These are phyloP conservation scores for Aurelia aurita complex sp. Pacific DNA, from an alignment of 30 jellyfish, hydroid and myxozoan genomes.

Conservation along the genomic window DNA sequence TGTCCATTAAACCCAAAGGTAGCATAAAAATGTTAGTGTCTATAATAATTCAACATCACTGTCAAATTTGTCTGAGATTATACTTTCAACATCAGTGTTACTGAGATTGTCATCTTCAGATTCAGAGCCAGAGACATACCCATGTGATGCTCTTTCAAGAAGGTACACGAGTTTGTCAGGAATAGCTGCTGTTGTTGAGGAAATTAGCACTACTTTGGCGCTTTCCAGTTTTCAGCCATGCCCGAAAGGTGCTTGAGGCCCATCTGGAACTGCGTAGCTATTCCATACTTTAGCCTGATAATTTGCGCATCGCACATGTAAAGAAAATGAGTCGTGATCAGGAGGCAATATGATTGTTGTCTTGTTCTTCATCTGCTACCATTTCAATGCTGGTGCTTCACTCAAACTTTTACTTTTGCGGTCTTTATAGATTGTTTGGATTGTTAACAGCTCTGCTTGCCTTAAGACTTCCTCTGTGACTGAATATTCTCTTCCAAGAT, in stretches of 20 bases:
- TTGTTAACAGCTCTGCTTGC: not conserved
- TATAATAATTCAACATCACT: too few species aligned
- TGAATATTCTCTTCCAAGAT: not conserved
- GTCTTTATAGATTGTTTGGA: not conserved
- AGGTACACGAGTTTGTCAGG: too few species aligned
- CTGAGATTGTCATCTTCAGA: too few species aligned
- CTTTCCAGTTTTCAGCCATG: slow-evolving; percentile 18
- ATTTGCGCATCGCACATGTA: slow-evolving; percentile 32
- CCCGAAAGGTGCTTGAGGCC: not conserved
- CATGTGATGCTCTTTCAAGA: too few species aligned
- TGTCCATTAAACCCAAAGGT: too few species aligned
- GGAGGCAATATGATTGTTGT: slow-evolving; percentile 42
- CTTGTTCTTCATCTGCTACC: slow-evolving; percentile 9
- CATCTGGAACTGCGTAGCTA: not conserved
- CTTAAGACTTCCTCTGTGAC: not conserved
- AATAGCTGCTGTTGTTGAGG: too few species aligned
- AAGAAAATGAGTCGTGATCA: slow-evolving; percentile 33
- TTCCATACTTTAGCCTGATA: slow-evolving; percentile 24
- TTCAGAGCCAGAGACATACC: too few species aligned
- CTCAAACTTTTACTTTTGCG: not conserved
- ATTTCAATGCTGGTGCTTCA: slow-evolving; percentile 12
- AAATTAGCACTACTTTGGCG: not conserved
- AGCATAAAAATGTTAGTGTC: too few species aligned
- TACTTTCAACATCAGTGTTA: too few species aligned
- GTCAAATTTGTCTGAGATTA: too few species aligned